Conservation (phyloP, 2,888 invertebrate species). For the Drosophila picticornis region DNA sequence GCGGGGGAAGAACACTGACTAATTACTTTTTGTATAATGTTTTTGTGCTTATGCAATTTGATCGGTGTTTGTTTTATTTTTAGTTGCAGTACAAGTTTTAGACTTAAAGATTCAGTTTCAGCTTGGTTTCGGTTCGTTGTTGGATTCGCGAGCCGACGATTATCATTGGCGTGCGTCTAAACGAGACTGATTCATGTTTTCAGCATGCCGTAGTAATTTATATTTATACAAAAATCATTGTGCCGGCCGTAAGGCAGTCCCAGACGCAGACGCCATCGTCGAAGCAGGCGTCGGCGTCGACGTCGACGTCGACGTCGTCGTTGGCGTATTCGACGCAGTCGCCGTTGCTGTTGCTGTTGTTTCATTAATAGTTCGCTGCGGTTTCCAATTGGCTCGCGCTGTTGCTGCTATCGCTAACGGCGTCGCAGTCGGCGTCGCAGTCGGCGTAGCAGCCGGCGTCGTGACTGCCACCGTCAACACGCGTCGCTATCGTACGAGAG, state of each 20-base stretch:
- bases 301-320: slow-evolving; percentile 6
- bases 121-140: background rate
- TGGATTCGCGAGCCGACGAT: slow-evolving; percentile 61
- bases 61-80: background rate
- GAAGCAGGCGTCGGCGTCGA: background rate
- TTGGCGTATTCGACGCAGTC: background rate
- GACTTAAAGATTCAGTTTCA: slow-evolving; percentile 1
- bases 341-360: slow-evolving; percentile 13
- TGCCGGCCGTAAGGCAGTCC: slow-evolving; percentile 61
- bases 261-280: slow-evolving; percentile 41
- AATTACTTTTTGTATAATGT: slow-evolving; percentile 1
- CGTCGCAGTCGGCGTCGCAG: background rate
- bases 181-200: slow-evolving; percentile 72
- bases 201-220: slow-evolving; percentile 67
- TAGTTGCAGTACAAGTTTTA: background rate
- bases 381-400: slow-evolving; percentile 22
- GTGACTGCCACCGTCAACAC: background rate
- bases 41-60: background rate
- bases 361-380: slow-evolving; percentile 29
- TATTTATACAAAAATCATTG: slow-evolving; percentile 73
- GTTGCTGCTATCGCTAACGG: slow-evolving; percentile 5
- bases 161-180: slow-evolving; percentile 75
- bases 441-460: slow-evolving; percentile 6
- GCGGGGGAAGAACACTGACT: slow-evolving; percentile 18
- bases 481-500: slow-evolving; percentile 28